Conservation (phyloP, 2,113 vertebrate species). For the Aramus guarauna region DNA sequence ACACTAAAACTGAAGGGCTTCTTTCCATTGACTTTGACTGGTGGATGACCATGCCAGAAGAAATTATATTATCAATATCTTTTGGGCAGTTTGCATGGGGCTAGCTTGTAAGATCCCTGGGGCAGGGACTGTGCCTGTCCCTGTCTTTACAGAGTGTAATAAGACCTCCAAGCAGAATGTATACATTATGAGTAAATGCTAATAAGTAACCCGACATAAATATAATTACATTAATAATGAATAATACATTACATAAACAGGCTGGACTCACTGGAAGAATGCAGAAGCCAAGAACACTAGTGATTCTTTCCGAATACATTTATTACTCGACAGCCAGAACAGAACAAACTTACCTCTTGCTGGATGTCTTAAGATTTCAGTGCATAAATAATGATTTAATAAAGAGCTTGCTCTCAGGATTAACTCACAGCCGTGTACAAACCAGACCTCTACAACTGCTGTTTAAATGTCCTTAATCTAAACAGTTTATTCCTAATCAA, state of each 20-base stretch:
- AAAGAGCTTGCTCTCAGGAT: background rate
- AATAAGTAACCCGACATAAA: background rate
- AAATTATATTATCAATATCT: background rate
- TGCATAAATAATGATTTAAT: background rate
- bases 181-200: background rate
- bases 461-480: conserved; percentile 30
- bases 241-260: background rate
- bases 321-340: background rate
- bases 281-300: background rate
- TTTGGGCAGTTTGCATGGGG: background rate
- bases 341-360: background rate
- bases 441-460: conserved; percentile 13
- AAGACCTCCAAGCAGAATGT: background rate
- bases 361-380: background rate
- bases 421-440: conserved; percentile 5
- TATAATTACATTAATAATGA: background rate
- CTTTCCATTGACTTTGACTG: background rate
- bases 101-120: background rate
- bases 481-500: conserved; percentile 16
- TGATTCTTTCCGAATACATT: background rate
- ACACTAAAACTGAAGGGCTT: background rate
- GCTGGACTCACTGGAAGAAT: background rate
- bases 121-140: rapidly evolving
- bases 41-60: background rate
- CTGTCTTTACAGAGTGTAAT: background rate